These are phyloP conservation scores for Rhopalosiphum nymphaeae DNA, from an alignment of 2,888 invertebrate genomes.

Conservation along the genomic window DNA sequence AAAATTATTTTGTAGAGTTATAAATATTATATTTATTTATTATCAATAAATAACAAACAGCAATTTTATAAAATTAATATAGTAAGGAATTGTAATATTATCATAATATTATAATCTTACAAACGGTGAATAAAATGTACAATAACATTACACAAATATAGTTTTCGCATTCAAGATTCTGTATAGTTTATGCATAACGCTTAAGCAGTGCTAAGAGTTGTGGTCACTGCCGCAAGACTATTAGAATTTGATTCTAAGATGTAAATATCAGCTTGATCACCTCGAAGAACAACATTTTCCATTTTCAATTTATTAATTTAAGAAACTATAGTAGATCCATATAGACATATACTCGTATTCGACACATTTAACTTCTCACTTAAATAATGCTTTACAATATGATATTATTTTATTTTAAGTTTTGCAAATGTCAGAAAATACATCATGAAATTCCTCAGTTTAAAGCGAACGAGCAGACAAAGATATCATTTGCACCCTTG, in stretches of 20 bases:
- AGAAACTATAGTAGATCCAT: neutral
- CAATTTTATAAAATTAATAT: neutral
- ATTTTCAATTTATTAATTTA: neutral
- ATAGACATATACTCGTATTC: neutral
- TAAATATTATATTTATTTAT: neutral
- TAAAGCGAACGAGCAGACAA: neutral
- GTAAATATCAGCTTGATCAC: neutral
- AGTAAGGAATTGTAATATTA: neutral
- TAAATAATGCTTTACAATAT: neutral
- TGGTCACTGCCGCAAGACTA: neutral
- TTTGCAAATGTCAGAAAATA: neutral
- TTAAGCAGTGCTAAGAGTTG: neutral
- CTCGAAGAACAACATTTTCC: neutral
- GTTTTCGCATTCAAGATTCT: neutral
- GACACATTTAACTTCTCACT: neutral
- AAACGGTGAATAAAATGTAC: neutral
- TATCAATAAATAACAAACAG: neutral
- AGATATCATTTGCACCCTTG: neutral
- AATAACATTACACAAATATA: neutral
- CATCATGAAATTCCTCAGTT: neutral
- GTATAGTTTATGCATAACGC: neutral
- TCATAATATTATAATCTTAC: neutral
- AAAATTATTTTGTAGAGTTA: slow-evolving; percentile 3
- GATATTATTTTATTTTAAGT: neutral
- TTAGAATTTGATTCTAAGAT: neutral